These are phyloP conservation scores for Merops nubicus DNA, from an alignment of 2,113 vertebrate genomes.

Conservation along the genomic window DNA sequence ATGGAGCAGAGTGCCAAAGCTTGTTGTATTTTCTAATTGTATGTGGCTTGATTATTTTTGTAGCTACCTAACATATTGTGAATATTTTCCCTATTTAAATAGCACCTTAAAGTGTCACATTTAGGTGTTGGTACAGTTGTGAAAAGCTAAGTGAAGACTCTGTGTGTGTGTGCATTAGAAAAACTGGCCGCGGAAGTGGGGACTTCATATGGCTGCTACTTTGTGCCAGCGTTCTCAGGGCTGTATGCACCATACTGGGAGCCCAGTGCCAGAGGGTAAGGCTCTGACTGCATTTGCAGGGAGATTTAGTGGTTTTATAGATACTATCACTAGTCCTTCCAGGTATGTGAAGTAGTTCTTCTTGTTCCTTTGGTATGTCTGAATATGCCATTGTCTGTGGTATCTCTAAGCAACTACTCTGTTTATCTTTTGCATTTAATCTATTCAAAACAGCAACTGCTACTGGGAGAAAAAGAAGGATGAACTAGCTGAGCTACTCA, in stretches of 20 bases:
- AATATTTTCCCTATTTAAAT: neutral
- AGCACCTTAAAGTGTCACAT: neutral
- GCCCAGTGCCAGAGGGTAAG: slow-evolving; percentile 95
- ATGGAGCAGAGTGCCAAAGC: neutral
- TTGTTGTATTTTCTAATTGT: neutral
- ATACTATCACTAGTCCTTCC: neutral
- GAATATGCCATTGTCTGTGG: neutral
- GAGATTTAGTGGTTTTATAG: neutral
- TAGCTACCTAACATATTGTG: neutral
- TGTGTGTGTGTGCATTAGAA: slow-evolving; percentile 79
- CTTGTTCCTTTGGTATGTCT: neutral
- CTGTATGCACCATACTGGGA: slow-evolving; percentile 99
- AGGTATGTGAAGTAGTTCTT: neutral
- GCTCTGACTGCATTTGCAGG: neutral
- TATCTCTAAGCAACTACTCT: neutral
- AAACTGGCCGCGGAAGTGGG: slow-evolving; percentile 90
- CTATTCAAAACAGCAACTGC: neutral
- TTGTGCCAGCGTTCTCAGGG: slow-evolving; percentile 97
- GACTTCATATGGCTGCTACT: slow-evolving; percentile 95
- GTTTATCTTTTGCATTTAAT: neutral
- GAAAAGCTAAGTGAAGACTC: neutral
- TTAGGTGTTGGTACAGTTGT: neutral
- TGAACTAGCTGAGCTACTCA: neutral
- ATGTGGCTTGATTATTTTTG: neutral
- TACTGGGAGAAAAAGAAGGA: neutral